Evolutionary conservation across 2,797 vertebrate genomes (phyloP).

Genomic region (Pseudomugil gertrudae): DNA sequence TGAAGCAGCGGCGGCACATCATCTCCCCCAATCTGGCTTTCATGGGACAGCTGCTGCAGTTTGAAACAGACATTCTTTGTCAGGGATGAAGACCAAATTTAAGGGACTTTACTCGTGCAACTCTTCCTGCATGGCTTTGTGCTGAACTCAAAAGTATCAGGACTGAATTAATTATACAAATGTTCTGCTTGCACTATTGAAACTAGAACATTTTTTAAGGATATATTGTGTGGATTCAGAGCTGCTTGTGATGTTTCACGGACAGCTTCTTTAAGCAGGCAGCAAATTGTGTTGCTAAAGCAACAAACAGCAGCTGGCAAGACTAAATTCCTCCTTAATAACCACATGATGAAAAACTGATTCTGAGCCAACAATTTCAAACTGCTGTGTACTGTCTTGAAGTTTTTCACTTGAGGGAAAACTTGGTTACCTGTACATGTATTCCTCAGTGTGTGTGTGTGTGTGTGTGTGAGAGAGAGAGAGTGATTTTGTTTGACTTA

Average conservation of each 20-base stretch:
- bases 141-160: slow-evolving; percentile 22
- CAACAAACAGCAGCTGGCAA: slow-evolving; percentile 12
- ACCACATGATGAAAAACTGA: slow-evolving; percentile 31
- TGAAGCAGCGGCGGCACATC: slow-evolving; percentile 86
- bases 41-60: slow-evolving; percentile 91
- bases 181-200: not conserved
- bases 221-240: slow-evolving; percentile 9
- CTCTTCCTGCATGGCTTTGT: not conserved
- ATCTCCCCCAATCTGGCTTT: slow-evolving; percentile 90
- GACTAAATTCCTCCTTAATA: slow-evolving; percentile 14
- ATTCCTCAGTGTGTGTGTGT: not conserved
- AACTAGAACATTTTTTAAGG: not conserved
- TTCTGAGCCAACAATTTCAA: slow-evolving; percentile 46
- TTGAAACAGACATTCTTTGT: slow-evolving; percentile 88
- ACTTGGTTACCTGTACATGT: slow-evolving; percentile 5
- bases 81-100: slow-evolving; percentile 65
- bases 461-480: not conserved
- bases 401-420: not conserved
- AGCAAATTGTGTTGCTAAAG: slow-evolving; percentile 3
- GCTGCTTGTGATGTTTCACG: slow-evolving; percentile 50
- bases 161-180: slow-evolving; percentile 12
- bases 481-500: slow-evolving; percentile 14
- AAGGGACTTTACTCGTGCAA: not conserved
- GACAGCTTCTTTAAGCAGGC: not conserved
- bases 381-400: slow-evolving; percentile 41